Conservation (phyloP, 2,113 vertebrate genomes). For the Jacana jacana region DNA sequence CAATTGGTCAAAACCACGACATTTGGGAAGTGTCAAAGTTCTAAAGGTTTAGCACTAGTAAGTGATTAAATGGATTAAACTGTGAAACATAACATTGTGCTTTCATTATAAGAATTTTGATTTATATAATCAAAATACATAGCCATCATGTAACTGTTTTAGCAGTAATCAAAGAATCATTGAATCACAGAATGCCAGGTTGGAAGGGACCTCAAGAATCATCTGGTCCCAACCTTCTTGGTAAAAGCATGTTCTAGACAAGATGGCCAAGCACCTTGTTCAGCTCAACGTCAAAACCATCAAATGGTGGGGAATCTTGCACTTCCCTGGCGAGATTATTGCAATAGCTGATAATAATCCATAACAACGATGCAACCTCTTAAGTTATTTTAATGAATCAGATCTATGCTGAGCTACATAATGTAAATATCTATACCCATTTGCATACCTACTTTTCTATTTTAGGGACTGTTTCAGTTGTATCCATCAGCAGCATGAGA, state of each 20-base stretch:
- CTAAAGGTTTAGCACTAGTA: background rate
- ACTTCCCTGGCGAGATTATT: background rate
- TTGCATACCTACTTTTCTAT: background rate
- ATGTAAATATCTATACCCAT: background rate
- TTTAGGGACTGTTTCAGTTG: background rate
- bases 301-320: background rate
- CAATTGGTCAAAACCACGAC: too few relatives aligned
- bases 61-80: background rate
- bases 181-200: background rate
- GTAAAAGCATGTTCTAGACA: background rate
- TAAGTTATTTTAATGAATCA: background rate
- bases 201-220: background rate
- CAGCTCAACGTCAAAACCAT: background rate
- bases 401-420: background rate
- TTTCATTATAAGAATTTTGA: background rate
- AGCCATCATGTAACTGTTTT: background rate
- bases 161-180: background rate
- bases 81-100: background rate
- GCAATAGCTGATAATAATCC: background rate
- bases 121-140: background rate
- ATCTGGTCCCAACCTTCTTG: background rate
- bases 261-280: background rate
- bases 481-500: background rate
- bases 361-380: background rate
- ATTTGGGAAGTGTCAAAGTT: background rate